Evolutionary conservation across 2,888 invertebrate genomes (phyloP), one percentile per base, ranked within the genome.

Genomic region (Eristalis tenax): DNA sequence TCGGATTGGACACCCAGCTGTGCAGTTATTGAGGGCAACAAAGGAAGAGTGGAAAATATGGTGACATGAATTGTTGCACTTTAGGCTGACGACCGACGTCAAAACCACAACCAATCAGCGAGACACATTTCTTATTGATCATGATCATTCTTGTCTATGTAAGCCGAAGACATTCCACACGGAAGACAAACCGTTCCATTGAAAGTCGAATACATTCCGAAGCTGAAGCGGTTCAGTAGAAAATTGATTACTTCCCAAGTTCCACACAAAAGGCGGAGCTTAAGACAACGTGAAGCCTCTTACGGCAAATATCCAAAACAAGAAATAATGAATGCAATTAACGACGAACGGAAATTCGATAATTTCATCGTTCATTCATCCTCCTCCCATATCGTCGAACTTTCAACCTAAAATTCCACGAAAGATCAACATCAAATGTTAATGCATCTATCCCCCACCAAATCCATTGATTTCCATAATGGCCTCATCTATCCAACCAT

Each of bases 401-500:
- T 50, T n/a, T 50, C 43, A 50, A 50, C 50, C 8, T 8, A 50
- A 50, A 32, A 18, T 50, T 50, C 50, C 50, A 18, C 50, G 50
- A 18, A 50, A 50, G 50, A 50, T 50, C 50, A 50, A 50, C 50
- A 50, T 18, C 18, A 18, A 50, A 50, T 50, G 50, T 50, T 50
- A 50, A 50, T 50, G 50, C 50, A 50, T 50, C 50, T 50, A n/a
- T 50, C 22, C 64, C 22, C 22, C 13, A 15, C 18, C 6, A 38
- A 56, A 64, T 50, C 40, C 66, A 76, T 76, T 64, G 82, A 81
- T 81, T 78, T 74, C 74, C 74, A 86, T 85, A 77, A 85, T 74
- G 40, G 57, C 70, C 64, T 64, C 74, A 82, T 77, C 68, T 69
- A 43, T 50, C 61, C 56, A 40, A 26, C 43, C 71, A 56, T 56